Evolutionary conservation across 2,888 invertebrate genomes (phyloP), one percentile per base, ranked within the genome.

Genomic region (Chorisops tibialis): DNA sequence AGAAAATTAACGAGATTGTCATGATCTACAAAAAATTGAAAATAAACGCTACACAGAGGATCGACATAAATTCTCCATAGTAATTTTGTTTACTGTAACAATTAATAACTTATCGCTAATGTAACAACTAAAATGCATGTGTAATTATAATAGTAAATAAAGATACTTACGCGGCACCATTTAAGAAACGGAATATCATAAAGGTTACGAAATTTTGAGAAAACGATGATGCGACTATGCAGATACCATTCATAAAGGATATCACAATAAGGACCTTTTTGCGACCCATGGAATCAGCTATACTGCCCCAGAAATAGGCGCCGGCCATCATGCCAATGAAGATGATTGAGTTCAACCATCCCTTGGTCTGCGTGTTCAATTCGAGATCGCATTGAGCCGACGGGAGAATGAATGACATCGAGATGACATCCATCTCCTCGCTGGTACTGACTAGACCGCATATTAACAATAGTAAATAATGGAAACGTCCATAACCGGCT

Each of bases 401-500:
- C 48, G 94, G 94, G 67, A 95, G 81, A 79, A 95, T 91, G 84
- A 94, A 95, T 69, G 94, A 94, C 88, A 95, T 92, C 71, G 91
- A 92, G 74, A 95, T 91, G 81, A 94, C 93, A 81, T 94, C 94
- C 88, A 95, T 93, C 83, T 94, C 93, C 84, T 95, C 94, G 79
- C 93, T 93, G 69, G 92, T 92, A 82, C 91, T 91, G 79, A 94
- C 93, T 81, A 94, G 90, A 70, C 95, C 94, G 82, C 94, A 94
- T 78, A 95, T 88, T 75, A 89, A 87, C 82, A 95, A 82, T 76
- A 95, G 83, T 73, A 91, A 82, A 80, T 91, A 91, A 80, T 95
- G 94, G 80, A 94, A 95, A 79, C 89, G 76, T 67, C 76, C 76
- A 71, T 76, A 78, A 50, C 88, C 87, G 74, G 91, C 86, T 81